These are phyloP conservation scores for Andrena trimmerana DNA, from an alignment of 2,888 invertebrate genomes.

Conservation along the genomic window DNA sequence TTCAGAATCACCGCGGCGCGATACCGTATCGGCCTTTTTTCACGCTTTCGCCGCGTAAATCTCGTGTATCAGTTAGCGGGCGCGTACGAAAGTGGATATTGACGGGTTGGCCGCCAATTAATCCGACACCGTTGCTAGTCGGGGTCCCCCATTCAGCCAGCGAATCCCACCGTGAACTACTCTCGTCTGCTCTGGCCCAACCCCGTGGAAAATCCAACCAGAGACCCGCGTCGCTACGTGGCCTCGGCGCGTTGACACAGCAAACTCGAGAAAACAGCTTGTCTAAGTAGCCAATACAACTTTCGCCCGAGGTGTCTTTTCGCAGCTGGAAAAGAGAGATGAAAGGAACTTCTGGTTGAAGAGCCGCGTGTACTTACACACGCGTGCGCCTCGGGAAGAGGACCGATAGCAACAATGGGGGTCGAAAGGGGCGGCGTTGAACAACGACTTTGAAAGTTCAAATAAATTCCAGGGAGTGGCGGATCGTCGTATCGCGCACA, in stretches of 20 bases:
- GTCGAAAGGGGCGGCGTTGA: background rate
- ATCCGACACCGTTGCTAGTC: slow-evolving; percentile 29
- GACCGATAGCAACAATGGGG: background rate
- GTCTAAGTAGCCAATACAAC: slow-evolving; percentile 2
- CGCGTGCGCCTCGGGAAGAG: background rate
- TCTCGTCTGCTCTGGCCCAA: slow-evolving; percentile 3
- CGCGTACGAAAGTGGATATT: slow-evolving; percentile 42
- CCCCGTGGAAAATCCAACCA: background rate
- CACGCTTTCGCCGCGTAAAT: slow-evolving; percentile 50
- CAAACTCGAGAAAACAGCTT: slow-evolving; percentile 29
- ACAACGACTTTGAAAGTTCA: slow-evolving; percentile 48
- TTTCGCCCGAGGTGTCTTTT: slow-evolving; percentile 29
- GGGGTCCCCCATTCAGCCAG: background rate
- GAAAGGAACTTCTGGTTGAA: background rate
- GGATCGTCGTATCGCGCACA: slow-evolving; percentile 58
- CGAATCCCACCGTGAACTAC: background rate
- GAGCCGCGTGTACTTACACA: background rate
- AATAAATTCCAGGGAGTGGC: slow-evolving; percentile 56
- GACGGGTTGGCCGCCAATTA: slow-evolving; percentile 37
- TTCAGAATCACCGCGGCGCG: slow-evolving; percentile 45
- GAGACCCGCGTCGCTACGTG: background rate
- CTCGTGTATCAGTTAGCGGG: slow-evolving; percentile 46
- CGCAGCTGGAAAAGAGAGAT: background rate
- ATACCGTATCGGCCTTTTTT: slow-evolving; percentile 41
- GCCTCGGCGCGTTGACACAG: background rate